Percentiles rank a stretch among this genome's conserved stretches.
phyloP scores from a whole-genome alignment of 2,113 vertebrate species.

The Agapornis roseicollis region DNA sequence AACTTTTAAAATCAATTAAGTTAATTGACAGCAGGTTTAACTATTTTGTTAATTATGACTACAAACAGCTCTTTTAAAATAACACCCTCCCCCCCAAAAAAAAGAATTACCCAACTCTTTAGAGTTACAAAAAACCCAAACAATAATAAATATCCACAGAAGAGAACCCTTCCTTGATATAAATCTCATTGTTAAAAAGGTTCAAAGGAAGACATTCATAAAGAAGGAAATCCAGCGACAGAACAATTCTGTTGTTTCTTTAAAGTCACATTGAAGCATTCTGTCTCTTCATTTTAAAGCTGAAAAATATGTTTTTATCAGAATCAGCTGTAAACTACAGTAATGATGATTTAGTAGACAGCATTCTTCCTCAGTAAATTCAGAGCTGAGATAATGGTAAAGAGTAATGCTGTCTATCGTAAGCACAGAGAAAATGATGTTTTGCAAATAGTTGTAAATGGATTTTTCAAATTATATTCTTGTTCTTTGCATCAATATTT shows the following conservation, averaged over 20 bases:
- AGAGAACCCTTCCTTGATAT: background rate
- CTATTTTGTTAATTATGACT: constrained; percentile 39
- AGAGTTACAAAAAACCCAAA: background rate
- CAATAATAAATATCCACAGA: background rate
- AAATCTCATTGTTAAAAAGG: background rate
- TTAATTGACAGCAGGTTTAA: constrained; percentile 52
- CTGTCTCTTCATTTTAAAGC: constrained; percentile 4
- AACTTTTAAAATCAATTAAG: constrained; percentile 43
- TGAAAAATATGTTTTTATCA: background rate
- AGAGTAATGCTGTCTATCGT: background rate
- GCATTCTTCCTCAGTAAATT: background rate
- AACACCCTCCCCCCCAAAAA: rapidly evolving
- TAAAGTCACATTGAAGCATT: background rate
- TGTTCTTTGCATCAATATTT: background rate
- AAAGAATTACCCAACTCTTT: background rate
- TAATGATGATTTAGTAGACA: background rate
- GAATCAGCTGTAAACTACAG: background rate
- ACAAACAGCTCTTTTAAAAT: background rate
- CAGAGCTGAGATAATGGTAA: background rate
- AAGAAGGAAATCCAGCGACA: background rate
- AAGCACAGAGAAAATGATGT: background rate
- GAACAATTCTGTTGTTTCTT: background rate
- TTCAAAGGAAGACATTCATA: background rate
- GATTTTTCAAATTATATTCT: background rate
- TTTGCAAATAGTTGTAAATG: background rate